A percentile compares a stretch with the other conserved stretches of the same genome.
These are phyloP conservation scores for Homalodisca vitripennis DNA, from an alignment of 1,140 invertebrate genomes.

Conservation along the genomic window DNA sequence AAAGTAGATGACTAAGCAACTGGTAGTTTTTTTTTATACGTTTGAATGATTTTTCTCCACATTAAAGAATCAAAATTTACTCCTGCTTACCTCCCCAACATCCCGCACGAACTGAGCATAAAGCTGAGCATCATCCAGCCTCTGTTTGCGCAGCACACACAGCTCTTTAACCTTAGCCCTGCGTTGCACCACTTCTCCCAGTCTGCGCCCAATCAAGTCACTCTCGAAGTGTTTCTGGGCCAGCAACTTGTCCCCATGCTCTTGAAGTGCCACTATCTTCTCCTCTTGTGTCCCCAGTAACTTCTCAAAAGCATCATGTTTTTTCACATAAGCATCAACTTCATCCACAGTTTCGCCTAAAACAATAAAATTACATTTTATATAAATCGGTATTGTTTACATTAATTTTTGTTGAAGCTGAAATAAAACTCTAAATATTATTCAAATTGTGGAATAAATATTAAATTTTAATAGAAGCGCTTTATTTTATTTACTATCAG, in stretches of 20 bases:
- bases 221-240: constrained; percentile 94
- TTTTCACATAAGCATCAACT: constrained; percentile 81
- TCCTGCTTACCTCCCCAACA: constrained; percentile 72
- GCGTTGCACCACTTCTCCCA: constrained; percentile 69
- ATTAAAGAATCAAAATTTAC: background rate
- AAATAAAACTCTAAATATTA: background rate
- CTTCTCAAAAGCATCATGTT: constrained; percentile 89
- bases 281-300: constrained; percentile 81
- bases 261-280: constrained; percentile 79
- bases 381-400: no score
- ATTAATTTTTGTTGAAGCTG: no score
- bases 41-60: background rate
- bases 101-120: constrained; percentile 91
- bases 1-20: no score
- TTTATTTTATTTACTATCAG: no score
- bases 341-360: constrained; percentile 72
- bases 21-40: no score
- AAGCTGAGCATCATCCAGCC: constrained; percentile 76
- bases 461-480: no score
- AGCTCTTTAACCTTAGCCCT: constrained; percentile 69
- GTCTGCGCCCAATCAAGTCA: constrained; percentile 70
- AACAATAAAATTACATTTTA: background rate
- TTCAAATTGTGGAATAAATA: no score
- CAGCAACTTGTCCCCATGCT: constrained; percentile 86
- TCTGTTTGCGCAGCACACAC: constrained; percentile 59